Evolutionary conservation across 2,888 invertebrate species (phyloP), one percentile per base, ranked within the genome.

Genomic region (Drosophila pseudotalamancana): DNA sequence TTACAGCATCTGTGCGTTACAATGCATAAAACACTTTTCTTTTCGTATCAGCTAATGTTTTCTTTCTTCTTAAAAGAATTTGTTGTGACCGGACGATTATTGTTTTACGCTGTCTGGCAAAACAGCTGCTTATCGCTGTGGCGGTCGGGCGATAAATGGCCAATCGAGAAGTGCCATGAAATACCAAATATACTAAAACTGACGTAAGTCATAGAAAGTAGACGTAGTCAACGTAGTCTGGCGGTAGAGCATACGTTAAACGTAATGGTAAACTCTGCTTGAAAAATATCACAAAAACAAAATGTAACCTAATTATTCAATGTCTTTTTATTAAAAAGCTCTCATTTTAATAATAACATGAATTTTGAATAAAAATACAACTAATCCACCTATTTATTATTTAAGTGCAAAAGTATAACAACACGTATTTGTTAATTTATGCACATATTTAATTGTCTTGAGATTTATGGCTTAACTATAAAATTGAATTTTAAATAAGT

Each of bases 11-110:
- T 18, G 18, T 2, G 21, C 19, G 25, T 37, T 31, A 4, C 25
- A 9, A 6, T 11, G 18, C 11, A 8, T 45, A 37, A 1, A 46
- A 27, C 4, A 19, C 45, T 50, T 16, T 45, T 39, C 45, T 57
- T 32, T 16, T 45, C 40, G 12, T 11, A 11, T 34, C 25, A 50
- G 51, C 42, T 43, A 60, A 46, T 31, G 19, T 42, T 61, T 72
- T 56, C 61, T 62, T 72, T 56, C 40, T 53, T 68, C 35, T 37
- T 45, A 4, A 8, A 42, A 37, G 71, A 69, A 51, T 72, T 71
- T 71, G 70, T 71, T 71, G 72, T 71, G 71, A 53, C 67, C 62
- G 51, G 51, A 71, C 62, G 62, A 67, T 53, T 50, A 57, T 50
- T 54, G 53, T 18, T 50, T 53, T 57, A 62, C 50, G 71, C 67